Conservation (phyloP, 1,140 invertebrate species). For the Theocolax elegans region DNA sequence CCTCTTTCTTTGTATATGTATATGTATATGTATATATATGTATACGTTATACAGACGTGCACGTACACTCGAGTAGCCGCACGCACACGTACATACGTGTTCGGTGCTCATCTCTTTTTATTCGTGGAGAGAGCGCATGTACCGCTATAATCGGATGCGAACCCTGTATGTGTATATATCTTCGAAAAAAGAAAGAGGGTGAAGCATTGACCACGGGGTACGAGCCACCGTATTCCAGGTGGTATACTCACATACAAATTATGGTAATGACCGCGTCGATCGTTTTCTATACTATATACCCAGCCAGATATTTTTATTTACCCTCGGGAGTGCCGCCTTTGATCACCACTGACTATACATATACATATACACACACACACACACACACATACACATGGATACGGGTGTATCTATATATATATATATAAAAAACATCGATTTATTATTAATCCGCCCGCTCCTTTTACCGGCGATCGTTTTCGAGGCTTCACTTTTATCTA, state of each 20-base stretch:
- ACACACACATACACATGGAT: too few relatives aligned
- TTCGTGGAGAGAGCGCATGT: not conserved
- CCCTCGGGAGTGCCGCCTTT: conserved; percentile 27
- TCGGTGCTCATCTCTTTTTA: not conserved
- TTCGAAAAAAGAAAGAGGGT: conserved; percentile 4
- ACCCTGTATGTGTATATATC: not conserved
- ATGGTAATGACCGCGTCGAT: conserved; percentile 54
- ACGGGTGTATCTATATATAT: too few relatives aligned
- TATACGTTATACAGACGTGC: too few relatives aligned
- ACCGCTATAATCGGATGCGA: conserved; percentile 41
- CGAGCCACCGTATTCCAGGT: conserved; percentile 46
- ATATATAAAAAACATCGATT: conserved; percentile 20
- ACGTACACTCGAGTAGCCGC: too few relatives aligned
- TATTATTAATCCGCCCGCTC: conserved; percentile 40
- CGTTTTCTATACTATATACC: conserved; percentile 33
- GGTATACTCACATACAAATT: conserved; percentile 57
- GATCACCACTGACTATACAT: too few relatives aligned
- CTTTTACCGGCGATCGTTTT: not conserved
- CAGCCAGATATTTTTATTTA: conserved; percentile 42
- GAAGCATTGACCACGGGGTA: not conserved
- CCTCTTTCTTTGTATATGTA: too few relatives aligned
- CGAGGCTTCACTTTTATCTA: too few relatives aligned
- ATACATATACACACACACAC: too few relatives aligned
- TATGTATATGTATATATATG: too few relatives aligned
- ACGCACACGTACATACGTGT: not conserved